These are phyloP conservation scores for Cyprinus carpio DNA, from an alignment of 2,113 vertebrate genomes.

Conservation along the genomic window DNA sequence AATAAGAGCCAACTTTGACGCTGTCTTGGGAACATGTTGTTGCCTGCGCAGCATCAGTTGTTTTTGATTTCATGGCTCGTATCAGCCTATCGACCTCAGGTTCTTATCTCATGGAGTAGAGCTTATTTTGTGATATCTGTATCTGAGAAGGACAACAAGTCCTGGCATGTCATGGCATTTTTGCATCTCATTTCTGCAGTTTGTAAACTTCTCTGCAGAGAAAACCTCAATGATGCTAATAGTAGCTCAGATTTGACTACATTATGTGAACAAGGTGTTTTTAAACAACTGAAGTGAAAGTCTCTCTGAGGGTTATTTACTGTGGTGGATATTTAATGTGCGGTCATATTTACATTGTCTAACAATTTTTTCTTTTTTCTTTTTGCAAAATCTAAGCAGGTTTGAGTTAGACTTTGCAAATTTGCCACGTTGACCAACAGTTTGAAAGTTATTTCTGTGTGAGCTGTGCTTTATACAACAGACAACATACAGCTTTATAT, in stretches of 20 bases:
- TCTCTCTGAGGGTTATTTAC: background rate
- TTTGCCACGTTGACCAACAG: background rate
- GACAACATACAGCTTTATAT: too few relatives aligned
- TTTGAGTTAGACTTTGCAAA: background rate
- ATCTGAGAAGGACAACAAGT: constrained; percentile 21
- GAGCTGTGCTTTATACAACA: background rate
- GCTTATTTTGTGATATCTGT: constrained; percentile 17
- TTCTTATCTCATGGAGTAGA: constrained; percentile 27
- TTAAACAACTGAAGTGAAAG: background rate
- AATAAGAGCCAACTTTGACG: constrained; percentile 37
- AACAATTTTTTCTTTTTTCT: background rate
- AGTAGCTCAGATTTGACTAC: background rate
- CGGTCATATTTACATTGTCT: background rate
- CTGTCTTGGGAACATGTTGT: constrained; percentile 13
- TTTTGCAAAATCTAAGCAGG: background rate
- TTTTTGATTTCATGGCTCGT: background rate
- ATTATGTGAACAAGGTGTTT: background rate
- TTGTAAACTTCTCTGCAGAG: background rate
- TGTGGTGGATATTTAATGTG: background rate
- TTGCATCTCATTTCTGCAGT: background rate
- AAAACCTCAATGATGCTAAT: constrained; percentile 3
- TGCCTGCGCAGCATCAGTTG: constrained; percentile 30
- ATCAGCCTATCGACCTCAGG: constrained; percentile 42
- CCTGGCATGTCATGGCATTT: constrained; percentile 1
- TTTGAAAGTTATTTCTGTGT: background rate